Percentiles rank a stretch among this genome's conserved stretches.
phyloP scores from a whole-genome alignment of 2,797 vertebrate species.

The Eulemur mongoz region DNA sequence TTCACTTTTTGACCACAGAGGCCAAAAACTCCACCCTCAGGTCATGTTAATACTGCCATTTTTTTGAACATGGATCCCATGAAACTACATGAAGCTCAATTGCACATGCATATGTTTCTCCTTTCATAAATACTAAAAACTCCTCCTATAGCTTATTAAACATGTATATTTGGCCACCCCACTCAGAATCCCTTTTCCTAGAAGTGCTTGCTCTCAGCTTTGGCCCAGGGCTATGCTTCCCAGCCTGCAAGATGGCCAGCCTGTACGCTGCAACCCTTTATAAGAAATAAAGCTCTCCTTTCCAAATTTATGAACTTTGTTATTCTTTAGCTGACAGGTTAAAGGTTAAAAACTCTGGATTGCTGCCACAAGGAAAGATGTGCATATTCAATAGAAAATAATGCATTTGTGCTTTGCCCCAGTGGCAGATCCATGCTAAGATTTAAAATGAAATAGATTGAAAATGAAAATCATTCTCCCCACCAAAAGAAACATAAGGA shows the following conservation, averaged over 20 bases:
- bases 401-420: background rate
- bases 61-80: background rate
- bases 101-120: background rate
- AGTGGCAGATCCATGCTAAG: background rate
- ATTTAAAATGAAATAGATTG: background rate
- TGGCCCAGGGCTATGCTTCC: background rate
- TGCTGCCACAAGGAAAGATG: background rate
- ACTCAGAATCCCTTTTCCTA: background rate
- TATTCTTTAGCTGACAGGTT: background rate
- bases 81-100: background rate
- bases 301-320: background rate
- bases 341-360: background rate
- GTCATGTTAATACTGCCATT: background rate
- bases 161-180: background rate
- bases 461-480: slow-evolving; percentile 30
- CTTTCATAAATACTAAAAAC: background rate
- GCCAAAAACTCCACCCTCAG: background rate
- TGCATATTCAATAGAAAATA: background rate
- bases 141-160: background rate
- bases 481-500: background rate
- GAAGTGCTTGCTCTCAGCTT: background rate
- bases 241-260: background rate
- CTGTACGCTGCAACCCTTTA: background rate
- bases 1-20: background rate
- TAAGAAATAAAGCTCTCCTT: background rate